Conservation (phyloP, 2,888 invertebrate species). For the Cantharis nigra region DNA sequence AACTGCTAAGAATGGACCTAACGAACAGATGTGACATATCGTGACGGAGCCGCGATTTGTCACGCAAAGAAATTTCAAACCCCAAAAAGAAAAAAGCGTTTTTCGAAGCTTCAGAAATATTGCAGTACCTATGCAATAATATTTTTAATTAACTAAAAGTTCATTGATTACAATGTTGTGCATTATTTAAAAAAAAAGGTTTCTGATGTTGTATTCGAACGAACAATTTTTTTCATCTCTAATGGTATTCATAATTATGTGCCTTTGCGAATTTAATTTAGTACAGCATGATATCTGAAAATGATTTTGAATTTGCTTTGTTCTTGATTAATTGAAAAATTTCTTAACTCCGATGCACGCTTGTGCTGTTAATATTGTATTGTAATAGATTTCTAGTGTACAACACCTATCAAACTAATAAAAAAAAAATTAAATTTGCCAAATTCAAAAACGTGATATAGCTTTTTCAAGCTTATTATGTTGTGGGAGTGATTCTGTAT, state of each 20-base stretch:
- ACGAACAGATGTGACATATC: slow-evolving; percentile 39
- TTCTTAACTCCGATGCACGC: not conserved
- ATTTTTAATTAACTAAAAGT: not conserved
- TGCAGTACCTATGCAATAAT: not conserved
- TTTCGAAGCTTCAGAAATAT: not conserved
- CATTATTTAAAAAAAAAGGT: not conserved
- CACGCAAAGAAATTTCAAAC: slow-evolving; percentile 31
- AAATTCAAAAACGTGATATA: not conserved
- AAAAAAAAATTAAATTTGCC: not conserved
- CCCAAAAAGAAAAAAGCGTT: not conserved
- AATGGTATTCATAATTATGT: not conserved
- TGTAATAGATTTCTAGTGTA: not conserved
- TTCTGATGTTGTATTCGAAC: too few species aligned
- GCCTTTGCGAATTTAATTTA: too few species aligned
- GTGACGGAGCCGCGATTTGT: slow-evolving; percentile 31
- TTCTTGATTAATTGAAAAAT: not conserved
- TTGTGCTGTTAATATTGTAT: not conserved
- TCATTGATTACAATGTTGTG: not conserved
- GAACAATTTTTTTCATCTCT: too few species aligned
- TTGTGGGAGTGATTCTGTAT: not conserved
- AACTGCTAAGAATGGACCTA: slow-evolving; percentile 39
- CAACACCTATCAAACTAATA: not conserved
- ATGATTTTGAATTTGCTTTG: not conserved
- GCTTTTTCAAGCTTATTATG: not conserved
- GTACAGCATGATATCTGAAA: not conserved